phyloP scores from a whole-genome alignment of 2,113 vertebrate species.

The Sarotherodon lohbergeri region DNA sequence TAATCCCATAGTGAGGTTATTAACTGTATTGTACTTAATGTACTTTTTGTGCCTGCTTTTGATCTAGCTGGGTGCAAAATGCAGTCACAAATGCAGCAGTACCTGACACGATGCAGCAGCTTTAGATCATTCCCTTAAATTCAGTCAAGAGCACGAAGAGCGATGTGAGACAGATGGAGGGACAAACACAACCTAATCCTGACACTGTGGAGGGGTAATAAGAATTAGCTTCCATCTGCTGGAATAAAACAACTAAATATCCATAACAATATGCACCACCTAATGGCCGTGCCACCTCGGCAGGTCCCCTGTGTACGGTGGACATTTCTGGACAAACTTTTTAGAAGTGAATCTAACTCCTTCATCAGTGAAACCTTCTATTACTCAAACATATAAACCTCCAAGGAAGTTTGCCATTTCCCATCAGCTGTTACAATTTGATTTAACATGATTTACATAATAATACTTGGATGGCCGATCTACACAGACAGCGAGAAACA shows the following conservation, averaged over 20 bases:
- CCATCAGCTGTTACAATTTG: conserved; percentile 10
- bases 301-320: neutral
- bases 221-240: conserved; percentile 15
- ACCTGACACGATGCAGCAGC: neutral
- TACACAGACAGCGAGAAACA: neutral
- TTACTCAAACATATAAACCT: neutral
- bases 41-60: neutral
- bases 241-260: neutral
- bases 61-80: neutral
- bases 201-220: neutral
- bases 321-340: neutral
- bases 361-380: neutral
- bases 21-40: neutral
- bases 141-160: neutral
- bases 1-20: neutral
- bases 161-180: conserved; percentile 12
- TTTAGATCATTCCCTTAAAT: neutral
- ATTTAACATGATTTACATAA: conserved; percentile 21
- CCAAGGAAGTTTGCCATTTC: neutral
- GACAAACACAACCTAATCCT: conserved; percentile 1
- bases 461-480: neutral
- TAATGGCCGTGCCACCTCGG: neutral
- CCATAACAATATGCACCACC: neutral
- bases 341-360: neutral
- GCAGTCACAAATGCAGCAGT: neutral